Evolutionary conservation across 1,140 invertebrate genomes (phyloP).

Genomic region (Camponotus vicinus): DNA sequence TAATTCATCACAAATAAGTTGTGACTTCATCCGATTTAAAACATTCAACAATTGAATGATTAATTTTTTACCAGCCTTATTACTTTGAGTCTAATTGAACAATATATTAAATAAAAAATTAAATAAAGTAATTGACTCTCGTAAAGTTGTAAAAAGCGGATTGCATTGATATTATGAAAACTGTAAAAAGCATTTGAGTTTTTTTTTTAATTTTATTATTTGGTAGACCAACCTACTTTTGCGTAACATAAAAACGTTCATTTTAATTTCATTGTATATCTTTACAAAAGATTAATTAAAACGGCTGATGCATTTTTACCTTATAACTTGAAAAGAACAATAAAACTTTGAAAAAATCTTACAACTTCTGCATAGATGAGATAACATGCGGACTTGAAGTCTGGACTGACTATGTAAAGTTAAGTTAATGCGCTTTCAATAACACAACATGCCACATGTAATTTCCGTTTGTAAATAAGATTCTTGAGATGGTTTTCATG

Average conservation of each 20-base stretch:
- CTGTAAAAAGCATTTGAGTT: neutral
- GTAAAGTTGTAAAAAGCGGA: neutral
- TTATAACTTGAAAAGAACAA: neutral
- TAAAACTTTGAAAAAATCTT: neutral
- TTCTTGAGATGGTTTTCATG: neutral
- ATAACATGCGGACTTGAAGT: neutral
- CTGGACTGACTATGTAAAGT: neutral
- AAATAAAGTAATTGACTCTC: neutral
- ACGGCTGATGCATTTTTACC: neutral
- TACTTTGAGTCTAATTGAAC: neutral
- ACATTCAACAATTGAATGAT: too few relatives aligned
- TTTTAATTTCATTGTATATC: neutral
- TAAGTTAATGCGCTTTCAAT: neutral
- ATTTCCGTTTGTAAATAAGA: neutral
- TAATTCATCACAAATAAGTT: neutral
- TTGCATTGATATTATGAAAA: neutral
- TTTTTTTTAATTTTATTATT: too few relatives aligned
- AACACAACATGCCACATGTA: too few relatives aligned
- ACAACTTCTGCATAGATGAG: neutral
- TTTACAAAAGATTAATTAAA: neutral
- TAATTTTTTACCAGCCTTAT: neutral
- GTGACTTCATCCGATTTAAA: neutral
- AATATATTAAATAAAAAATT: neutral
- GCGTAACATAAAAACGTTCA: neutral
- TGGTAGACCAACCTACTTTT: too few relatives aligned